Evolutionary conservation across 2,113 vertebrate genomes (phyloP), one percentile per base, ranked within the genome.

Genomic region (Marmota flaviventris): DNA sequence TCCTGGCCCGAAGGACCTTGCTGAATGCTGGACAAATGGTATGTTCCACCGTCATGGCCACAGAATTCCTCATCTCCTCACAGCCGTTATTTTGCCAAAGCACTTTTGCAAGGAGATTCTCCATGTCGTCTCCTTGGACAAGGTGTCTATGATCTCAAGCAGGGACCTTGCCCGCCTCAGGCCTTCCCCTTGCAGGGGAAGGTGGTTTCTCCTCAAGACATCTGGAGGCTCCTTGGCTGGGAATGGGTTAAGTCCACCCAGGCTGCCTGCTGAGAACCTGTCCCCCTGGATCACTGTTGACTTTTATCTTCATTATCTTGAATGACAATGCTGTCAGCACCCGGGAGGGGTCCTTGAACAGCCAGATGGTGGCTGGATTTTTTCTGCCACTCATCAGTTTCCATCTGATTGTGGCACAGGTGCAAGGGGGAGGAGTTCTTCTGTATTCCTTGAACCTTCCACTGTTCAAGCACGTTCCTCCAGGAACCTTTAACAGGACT

Each of bases 341-440:
- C 95, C 53, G 0, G 94, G 76, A 98, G 89, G 76, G 85, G 61
- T 88, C 89, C 86, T 97, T 95, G 53, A 93, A 78, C 97, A 96
- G 78, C 97, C 96, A 97, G 94, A 87, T 98, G 93, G 63, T 94
- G 95, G 86, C 93, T 96, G 96, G 95, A 95, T 95, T 98, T 97
- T 98, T 98, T 89, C 86, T 94, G 75, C 92, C 93, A 69, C 79
- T 97, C 48, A 75, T 97, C 93, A 85, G 8, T 94, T 98, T 98
- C 91, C 53, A 10, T 96, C 72, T 84, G 92, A 97, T 86, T 97
- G 85, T 77, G 2, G 20, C 22, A 10, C 95, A 88, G 56, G 67
- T 91, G 93, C 56, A 5, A 8, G 42, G 83, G 89, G 22, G 45
- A 91, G 24, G 56, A 56, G 27, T 81, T 75, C 45, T 96, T 78